Evolutionary conservation across 2,888 invertebrate species (phyloP), one percentile per base, ranked within the genome.

Genomic region (Omphaloscelis lunosa): DNA sequence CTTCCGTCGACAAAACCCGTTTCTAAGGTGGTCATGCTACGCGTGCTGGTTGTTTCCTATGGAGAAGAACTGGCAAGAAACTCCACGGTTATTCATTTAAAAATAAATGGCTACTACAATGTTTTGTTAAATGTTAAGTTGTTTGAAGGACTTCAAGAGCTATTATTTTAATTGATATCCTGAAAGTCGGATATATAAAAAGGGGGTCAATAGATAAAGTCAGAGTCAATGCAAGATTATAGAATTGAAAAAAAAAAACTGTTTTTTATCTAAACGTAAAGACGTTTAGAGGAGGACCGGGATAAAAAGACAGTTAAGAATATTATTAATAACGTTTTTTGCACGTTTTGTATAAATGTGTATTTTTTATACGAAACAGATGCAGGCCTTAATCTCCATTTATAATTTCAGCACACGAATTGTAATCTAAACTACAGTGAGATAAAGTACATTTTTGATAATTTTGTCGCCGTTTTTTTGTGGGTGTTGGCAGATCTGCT

Each of bases 361-460:
- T 81, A 80, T 86, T 87, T 89, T 87, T 87, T 89, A 85, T 72
- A 82, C 23, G 69, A 86, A 88, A 88, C 89, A 90, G 90, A 90
- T 90, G 89, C 85, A 84, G 34, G 61, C 62, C 73, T 75, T 87
- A 84, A 86, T 88, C 88, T 83, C 58, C 29, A 61, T 71, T 71
- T 23, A 27, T 11, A n/a, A 65, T 70, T 63, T 45, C 27, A 5
- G 51, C 76, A 83, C 23, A 72, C 72, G 76, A 79, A 67, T 81
- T 72, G 75, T 69, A 72, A 82, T 77, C 79, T 75, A 86, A 68
- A 53, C 0, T 0, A 17, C 53, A 17, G 81, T 66, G 77, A 69
- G 12, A 71, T 80, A 85, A 72, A 71, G 85, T 85, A 68, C 72
- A 79, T 76, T 86, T 83, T 85, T 70, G 62, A 58, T 78, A 29